phyloP scores from a whole-genome alignment of 2,113 vertebrate genomes.

The Pseudopipra pipra region DNA sequence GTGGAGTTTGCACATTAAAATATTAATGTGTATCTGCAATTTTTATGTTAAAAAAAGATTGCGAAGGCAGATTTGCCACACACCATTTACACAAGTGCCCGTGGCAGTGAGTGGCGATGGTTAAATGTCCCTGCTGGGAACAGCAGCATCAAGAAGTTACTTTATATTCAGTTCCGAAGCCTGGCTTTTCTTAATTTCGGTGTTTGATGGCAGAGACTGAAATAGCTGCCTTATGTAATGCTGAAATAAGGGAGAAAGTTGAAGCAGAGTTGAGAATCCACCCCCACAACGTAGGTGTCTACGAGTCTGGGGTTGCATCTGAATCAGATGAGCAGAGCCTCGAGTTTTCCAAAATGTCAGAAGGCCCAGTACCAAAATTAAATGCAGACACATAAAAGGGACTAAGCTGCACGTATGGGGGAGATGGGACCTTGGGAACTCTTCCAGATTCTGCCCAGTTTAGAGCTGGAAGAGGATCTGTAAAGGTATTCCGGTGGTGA shows the following conservation, averaged over 20 bases:
- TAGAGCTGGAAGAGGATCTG: background rate
- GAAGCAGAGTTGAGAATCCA: conserved; percentile 35
- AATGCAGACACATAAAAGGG: background rate
- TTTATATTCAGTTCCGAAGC: background rate
- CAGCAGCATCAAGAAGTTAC: background rate
- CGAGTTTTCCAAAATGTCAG: background rate
- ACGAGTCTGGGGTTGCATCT: background rate
- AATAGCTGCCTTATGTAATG: conserved; percentile 48
- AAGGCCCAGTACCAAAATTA: background rate
- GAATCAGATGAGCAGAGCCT: conserved; percentile 24
- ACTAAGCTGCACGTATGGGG: rapidly evolving
- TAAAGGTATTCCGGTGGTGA: background rate
- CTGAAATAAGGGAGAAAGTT: conserved; percentile 20
- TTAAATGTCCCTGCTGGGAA: background rate
- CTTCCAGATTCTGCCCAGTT: background rate
- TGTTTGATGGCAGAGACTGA: conserved; percentile 26
- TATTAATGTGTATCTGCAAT: background rate
- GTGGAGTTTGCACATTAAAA: background rate
- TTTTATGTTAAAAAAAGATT: background rate
- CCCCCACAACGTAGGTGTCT: conserved; percentile 51
- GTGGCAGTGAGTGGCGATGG: background rate
- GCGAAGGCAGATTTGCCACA: background rate
- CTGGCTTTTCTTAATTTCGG: background rate
- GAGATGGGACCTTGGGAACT: background rate
- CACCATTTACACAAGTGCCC: rapidly evolving